Percentiles rank a stretch among this genome's conserved stretches.
phyloP scores from a whole-genome alignment of 2,888 invertebrate species.

The Parnassius apollo region DNA sequence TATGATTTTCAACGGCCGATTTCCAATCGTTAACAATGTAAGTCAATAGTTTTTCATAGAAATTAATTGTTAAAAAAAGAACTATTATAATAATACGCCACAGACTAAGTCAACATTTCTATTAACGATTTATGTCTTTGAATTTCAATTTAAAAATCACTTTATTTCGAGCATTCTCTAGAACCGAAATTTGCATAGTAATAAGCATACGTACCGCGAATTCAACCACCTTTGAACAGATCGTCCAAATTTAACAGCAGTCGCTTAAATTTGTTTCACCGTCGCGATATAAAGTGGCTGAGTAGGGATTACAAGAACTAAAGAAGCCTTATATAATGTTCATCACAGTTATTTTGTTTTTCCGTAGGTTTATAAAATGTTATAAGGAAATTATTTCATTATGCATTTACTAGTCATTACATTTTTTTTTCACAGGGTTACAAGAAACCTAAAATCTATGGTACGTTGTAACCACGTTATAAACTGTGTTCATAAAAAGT shows the following conservation, averaged over 20 bases:
- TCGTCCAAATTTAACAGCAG: conserved; percentile 1
- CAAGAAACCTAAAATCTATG: too few relatives aligned
- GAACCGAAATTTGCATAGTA: conserved; percentile 6
- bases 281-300: conserved; percentile 5
- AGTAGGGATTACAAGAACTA: conserved; percentile 5
- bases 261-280: conserved; percentile 5
- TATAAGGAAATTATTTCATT: not conserved
- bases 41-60: too few relatives aligned
- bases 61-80: too few relatives aligned
- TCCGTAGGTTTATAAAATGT: not conserved
- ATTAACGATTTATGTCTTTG: not conserved
- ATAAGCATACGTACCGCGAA: conserved; percentile 3
- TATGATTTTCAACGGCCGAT: too few relatives aligned
- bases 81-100: too few relatives aligned
- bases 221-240: conserved; percentile 7
- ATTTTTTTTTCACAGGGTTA: too few relatives aligned
- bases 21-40: too few relatives aligned
- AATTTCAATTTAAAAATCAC: conserved; percentile 4
- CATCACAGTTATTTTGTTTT: not conserved
- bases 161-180: not conserved
- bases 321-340: conserved; percentile 2
- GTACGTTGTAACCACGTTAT: too few relatives aligned
- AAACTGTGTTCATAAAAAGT: too few relatives aligned
- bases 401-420: not conserved
- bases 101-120: too few relatives aligned